Evolutionary conservation across 2,888 invertebrate genomes (phyloP).

Genomic region (Theretra japonica): DNA sequence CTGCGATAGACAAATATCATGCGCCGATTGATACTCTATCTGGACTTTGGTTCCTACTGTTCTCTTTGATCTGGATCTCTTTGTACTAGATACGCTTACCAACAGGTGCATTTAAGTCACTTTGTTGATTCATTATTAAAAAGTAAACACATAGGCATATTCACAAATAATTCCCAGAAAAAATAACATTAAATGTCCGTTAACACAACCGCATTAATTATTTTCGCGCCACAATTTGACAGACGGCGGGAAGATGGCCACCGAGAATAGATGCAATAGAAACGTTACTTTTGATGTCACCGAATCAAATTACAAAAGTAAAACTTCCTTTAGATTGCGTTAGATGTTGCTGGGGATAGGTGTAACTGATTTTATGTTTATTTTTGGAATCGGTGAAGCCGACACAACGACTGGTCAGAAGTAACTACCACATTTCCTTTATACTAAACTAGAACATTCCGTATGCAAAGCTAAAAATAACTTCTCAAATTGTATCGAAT

Average conservation of each 20-base stretch:
- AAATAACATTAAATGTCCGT: slow-evolving; percentile 10
- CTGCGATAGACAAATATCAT: too few species aligned
- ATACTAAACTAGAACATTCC: neutral
- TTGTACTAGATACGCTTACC: too few species aligned
- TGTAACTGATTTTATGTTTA: slow-evolving; percentile 38
- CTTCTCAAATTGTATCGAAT: too few species aligned
- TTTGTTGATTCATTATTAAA: too few species aligned
- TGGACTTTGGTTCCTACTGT: too few species aligned
- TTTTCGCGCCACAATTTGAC: slow-evolving; percentile 60
- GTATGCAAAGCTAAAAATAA: too few species aligned
- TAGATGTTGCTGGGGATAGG: slow-evolving; percentile 46
- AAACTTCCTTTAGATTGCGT: slow-evolving; percentile 52
- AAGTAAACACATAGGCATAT: neutral
- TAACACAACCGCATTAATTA: slow-evolving; percentile 34
- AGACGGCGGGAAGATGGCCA: slow-evolving; percentile 54
- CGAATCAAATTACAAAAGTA: slow-evolving; percentile 76
- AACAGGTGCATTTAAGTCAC: too few species aligned
- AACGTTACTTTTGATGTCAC: slow-evolving; percentile 65
- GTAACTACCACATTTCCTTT: slow-evolving; percentile 23
- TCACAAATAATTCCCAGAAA: neutral
- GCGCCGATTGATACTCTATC: too few species aligned
- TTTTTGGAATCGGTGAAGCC: slow-evolving; percentile 31
- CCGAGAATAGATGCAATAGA: slow-evolving; percentile 54
- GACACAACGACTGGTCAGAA: neutral
- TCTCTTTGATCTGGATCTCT: too few species aligned